phyloP scores from a whole-genome alignment of 2,113 vertebrate species.

The Mesitornis unicolor region DNA sequence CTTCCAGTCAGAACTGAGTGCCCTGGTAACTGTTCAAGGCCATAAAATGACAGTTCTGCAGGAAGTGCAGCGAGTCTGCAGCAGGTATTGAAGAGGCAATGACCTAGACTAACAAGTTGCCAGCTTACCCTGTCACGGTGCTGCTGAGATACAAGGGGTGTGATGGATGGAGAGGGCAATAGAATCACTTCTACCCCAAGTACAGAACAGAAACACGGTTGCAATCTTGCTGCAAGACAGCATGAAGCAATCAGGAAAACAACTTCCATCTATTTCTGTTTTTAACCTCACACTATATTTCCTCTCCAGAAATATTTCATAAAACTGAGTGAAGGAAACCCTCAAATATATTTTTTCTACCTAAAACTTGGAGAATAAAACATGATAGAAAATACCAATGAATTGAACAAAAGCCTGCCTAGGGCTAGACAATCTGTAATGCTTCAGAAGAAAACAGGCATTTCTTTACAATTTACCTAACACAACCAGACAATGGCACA shows the following conservation, averaged over 20 bases:
- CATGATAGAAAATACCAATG: background rate
- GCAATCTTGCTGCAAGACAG: background rate
- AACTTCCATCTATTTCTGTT: background rate
- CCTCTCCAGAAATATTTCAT: background rate
- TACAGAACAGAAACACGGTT: background rate
- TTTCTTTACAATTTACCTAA: conserved; percentile 26
- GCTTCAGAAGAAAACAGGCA: conserved; percentile 2
- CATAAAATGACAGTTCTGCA: background rate
- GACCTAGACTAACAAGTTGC: background rate
- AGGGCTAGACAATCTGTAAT: background rate
- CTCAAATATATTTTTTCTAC: background rate
- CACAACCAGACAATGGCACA: background rate
- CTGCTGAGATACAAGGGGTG: background rate
- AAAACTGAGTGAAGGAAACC: background rate
- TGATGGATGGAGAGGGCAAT: background rate
- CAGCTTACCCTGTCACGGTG: background rate
- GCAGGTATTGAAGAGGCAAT: background rate
- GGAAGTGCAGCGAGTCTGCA: background rate
- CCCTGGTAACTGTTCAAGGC: background rate
- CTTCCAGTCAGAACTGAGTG: background rate
- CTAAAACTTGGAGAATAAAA: background rate
- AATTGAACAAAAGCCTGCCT: conserved; percentile 12
- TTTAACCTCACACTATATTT: background rate
- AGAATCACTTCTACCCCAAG: background rate
- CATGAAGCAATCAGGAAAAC: background rate